Base-by-base conservation (phyloP, 2,113 vertebrate genomes). In the Grallaria varia region DNA sequence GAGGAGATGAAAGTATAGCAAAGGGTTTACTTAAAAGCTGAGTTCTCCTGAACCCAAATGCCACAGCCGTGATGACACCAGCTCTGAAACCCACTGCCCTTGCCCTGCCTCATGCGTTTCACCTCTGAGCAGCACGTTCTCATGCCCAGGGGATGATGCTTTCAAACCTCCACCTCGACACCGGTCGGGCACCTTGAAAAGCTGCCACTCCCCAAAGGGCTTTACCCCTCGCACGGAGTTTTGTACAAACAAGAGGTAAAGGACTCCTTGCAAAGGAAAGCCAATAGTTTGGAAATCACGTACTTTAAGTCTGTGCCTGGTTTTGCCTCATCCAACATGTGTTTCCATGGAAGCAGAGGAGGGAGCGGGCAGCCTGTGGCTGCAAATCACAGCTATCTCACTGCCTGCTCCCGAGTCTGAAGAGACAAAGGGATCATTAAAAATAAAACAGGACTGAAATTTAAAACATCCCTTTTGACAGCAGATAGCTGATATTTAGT, bases 301-400 rank as follows among this genome's bases (percentile, higher is more conserved):
- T 72, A 63, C 72, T 93, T 83, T 2, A 76, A 87, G 40, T 44
- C 50, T 69, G 2, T 45, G 90, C 69, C 87, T 73, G 45, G n/a
- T 76, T 95, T 93, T 4, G 12, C 40, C n/a, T 94, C 86, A 89
- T 84, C 92, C 91, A 89, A 77, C 52, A 47, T 13, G 30, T 92
- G 95, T 96, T 97, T 96, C 96, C 96, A 97, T 96, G 95, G 96
- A 96, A 96, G 95, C 96, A 95, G 81, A 93, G 80, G 87, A 76
- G 52, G 87, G 50, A 91, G 76, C 3, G 1, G 95, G 94, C 89
- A 96, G 93, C 87, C 87, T 60, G 91, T 8, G 76, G 94, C 91
- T 89, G 89, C 89, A 86, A 95, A 95, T 96, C 96, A 87, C 82
- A 94, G 81, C 75, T 89, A 66, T 56, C 69, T 80, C 78, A 11